Base-by-base conservation (phyloP, 2,113 vertebrate genomes). In the Osmerus eperlanus region DNA sequence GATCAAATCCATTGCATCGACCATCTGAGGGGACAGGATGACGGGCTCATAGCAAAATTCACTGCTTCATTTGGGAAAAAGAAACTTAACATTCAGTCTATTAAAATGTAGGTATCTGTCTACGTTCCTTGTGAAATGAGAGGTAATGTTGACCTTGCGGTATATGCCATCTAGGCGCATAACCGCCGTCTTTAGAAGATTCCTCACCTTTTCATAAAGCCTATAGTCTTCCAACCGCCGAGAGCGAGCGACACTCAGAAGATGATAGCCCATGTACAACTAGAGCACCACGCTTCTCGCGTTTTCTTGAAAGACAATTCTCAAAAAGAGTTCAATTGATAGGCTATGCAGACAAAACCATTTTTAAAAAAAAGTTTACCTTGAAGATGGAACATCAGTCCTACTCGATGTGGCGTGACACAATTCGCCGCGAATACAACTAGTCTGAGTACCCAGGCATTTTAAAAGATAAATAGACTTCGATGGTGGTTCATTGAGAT, bases 131-230 rank as follows among this genome's bases (percentile, higher is more conserved):
- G 11, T 69, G 68, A 18, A 75, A 68, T 78, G 63, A 68, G 67
- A 41, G 51, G 59, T 11, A 62, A 70, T 76, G 84, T 78, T 91
- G 90, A 92, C 91, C 91, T 92, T 92, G 91, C 85, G 82, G 89
- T 89, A 23, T 80, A 84, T 84, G 84, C 88, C 84, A 70, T 41
- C 41, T 25, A 15, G 15, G 61, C 25, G 4, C 54, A 81, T 82
- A 84, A 83, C 77, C 84, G 79, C 78, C 75, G 55, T 80, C 78
- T 56, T 29, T 21, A 32, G 68, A 72, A 75, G 13, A 61, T 71
- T 67, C 9, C 73, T 67, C 71, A 41, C 29, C 67, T 74, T 62
- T 68, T 65, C 74, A 68, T 58, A 81, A 56, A 62, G 66, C 9
- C 18, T 8, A 2, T 56, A 56, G 77, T 85, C 82, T 47, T 47